Conservation (phyloP, 2,888 invertebrate genomes). For the Drosophila flavopinicola region DNA sequence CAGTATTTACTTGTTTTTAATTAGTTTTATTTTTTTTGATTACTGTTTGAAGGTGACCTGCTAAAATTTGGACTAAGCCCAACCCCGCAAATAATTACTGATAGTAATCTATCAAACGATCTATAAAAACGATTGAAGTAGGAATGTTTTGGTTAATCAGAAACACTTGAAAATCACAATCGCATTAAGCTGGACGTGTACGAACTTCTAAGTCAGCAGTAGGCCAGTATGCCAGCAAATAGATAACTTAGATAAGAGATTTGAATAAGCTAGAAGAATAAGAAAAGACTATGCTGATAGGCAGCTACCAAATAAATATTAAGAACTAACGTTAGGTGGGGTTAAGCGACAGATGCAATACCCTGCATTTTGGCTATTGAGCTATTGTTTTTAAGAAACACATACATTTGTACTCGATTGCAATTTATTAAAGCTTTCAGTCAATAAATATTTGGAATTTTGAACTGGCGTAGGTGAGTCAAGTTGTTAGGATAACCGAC, state of each 20-base stretch:
- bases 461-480: conserved; percentile 10
- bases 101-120: neutral
- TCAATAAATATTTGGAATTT: too few relatives aligned
- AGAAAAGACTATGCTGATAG: conserved; percentile 10
- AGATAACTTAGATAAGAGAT: conserved; percentile 12
- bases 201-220: neutral
- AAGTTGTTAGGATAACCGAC: neutral
- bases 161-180: conserved; percentile 2
- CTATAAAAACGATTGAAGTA: conserved; percentile 23
- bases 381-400: neutral
- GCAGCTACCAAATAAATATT: conserved; percentile 2
- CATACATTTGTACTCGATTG: too few relatives aligned
- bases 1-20: neutral
- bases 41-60: conserved; percentile 1
- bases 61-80: neutral
- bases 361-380: neutral
- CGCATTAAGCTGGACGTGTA: neutral
- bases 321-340: neutral
- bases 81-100: neutral
- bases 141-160: conserved; percentile 16
- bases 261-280: neutral
- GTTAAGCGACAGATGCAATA: neutral
- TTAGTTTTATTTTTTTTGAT: neutral
- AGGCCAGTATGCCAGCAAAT: conserved; percentile 3
- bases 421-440: neutral